Percentiles rank a stretch among this genome's conserved stretches.
phyloP scores from a whole-genome alignment of 35 echinoderm and acorn worm genomes.

The Hemicentrotus pulcherrimus region DNA sequence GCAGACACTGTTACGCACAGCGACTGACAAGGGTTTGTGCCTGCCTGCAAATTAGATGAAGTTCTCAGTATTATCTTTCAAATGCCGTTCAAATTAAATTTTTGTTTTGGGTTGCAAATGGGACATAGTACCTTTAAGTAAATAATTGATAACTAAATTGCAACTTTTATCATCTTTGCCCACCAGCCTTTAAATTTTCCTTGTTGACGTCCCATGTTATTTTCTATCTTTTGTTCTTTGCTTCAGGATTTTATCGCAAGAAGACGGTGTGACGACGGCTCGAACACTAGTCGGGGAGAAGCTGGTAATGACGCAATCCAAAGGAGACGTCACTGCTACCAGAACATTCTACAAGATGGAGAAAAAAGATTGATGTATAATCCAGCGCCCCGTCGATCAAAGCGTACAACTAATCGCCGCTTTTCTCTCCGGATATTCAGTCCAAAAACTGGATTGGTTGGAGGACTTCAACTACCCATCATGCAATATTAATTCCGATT shows the following conservation, averaged over 20 bases:
- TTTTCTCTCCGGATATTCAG: neutral
- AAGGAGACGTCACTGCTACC: conserved; percentile 48
- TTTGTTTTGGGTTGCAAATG: too few species aligned
- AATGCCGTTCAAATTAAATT: too few species aligned
- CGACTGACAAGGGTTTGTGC: too few species aligned
- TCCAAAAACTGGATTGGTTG: neutral
- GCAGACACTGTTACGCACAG: too few species aligned
- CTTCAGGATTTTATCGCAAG: conserved; percentile 18
- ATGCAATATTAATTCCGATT: neutral
- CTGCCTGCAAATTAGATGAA: too few species aligned
- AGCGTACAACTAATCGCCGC: neutral
- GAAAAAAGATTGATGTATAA: conserved; percentile 3
- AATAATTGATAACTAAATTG: too few species aligned
- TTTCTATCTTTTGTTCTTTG: neutral
- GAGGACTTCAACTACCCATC: neutral
- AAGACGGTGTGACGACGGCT: conserved; percentile 24
- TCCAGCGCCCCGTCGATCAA: neutral
- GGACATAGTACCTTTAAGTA: too few species aligned
- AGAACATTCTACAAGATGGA: conserved; percentile 36
- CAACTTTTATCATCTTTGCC: too few species aligned
- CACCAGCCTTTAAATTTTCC: too few species aligned
- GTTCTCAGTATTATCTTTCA: too few species aligned
- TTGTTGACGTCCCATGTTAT: neutral
- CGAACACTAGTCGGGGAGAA: conserved; percentile 42
- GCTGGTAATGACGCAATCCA: conserved; percentile 48